Conservation (phyloP, 2,113 vertebrate species). For the Eretmochelys imbricata region DNA sequence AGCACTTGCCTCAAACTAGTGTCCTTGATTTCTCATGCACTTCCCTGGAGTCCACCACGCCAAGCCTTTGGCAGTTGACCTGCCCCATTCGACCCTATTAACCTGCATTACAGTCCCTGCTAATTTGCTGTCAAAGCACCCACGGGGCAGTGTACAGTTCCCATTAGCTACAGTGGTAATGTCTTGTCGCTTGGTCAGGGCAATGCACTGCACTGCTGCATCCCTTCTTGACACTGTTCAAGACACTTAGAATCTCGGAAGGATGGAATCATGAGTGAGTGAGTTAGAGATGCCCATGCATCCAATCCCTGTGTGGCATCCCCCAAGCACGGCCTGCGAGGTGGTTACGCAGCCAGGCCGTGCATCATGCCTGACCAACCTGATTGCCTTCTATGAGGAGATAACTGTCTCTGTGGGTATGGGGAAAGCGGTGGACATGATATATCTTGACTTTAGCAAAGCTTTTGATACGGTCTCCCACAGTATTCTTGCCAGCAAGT, state of each 20-base stretch:
- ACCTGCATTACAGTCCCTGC: background rate
- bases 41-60: background rate
- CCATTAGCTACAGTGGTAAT: background rate
- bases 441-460: too few species aligned
- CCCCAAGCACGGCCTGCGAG: fast-evolving
- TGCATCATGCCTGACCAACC: background rate
- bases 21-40: background rate
- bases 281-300: background rate
- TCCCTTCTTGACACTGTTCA: background rate
- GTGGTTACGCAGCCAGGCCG: background rate
- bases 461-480: too few species aligned
- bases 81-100: background rate
- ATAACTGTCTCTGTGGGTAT: too few species aligned
- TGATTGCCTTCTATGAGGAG: too few species aligned
- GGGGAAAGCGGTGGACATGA: too few species aligned
- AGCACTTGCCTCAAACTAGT: background rate
- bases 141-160: background rate
- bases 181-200: background rate
- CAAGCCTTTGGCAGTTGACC: background rate
- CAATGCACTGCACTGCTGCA: background rate
- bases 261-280: background rate
- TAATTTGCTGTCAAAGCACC: background rate
- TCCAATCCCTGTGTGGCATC: background rate
- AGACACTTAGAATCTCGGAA: background rate
- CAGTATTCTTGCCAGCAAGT: too few species aligned